Evolutionary conservation across 2,888 invertebrate species (phyloP), one percentile per base, ranked within the genome.

Genomic region (Eristalis arbustorum): DNA sequence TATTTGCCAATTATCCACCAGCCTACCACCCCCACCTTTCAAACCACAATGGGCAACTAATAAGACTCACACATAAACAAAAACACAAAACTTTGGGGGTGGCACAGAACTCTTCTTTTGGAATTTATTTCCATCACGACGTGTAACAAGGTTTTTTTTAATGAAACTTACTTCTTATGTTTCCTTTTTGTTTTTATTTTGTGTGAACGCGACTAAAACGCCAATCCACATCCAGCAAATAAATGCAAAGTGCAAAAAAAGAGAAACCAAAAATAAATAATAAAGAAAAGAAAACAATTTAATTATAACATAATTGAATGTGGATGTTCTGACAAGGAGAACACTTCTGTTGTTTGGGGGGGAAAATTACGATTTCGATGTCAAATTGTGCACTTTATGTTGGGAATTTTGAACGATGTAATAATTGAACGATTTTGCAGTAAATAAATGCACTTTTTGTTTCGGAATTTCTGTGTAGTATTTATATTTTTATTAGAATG

Each of bases 271-370:
- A 23, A 66, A 18, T 11, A 71, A 82, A 66, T 61, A 66, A 73
- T 62, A 71, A 59, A 61, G 62, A 72, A 56, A 42, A 66, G 34
- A 59, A 76, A 72, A 72, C 76, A 67, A 59, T 40, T 69, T 66
- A 66, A 77, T 77, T 73, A 82, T 62, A 84, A 74, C 79, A 75
- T 84, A 81, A 72, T 76, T 76, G 76, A 25, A 22, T 72, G 37
- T 76, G 42, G 63, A 69, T 69, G 74, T 61, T 75, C 81, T 64
- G 64, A 59, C 67, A 57, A 71, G 23, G 56, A 69, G 73, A 82
- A 56, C 73, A 85, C 81, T 77, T 76, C 49, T 22, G 73, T 61
- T 69, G 62, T 80, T 49, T n/a, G n/a, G n/a, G n/a, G n/a, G 49
- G 8, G 5, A 2, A 8, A 18, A 49, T 18, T 18, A 49, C 18